Evolutionary conservation across 2,888 invertebrate species (phyloP), one percentile per base, ranked within the genome.

Genomic region (Altica lythri): DNA sequence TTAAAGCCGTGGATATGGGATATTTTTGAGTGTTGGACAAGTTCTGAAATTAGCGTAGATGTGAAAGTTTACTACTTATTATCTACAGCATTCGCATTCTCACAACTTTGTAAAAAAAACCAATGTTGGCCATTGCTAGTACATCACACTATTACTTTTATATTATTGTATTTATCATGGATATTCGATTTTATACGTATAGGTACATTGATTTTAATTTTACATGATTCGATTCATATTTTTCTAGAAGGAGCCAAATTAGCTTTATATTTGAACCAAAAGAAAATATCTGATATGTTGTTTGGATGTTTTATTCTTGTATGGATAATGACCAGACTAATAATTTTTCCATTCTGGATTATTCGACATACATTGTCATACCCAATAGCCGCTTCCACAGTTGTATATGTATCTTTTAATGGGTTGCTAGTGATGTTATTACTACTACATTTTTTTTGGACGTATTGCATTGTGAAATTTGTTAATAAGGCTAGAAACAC

Each of bases 1-100:
- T 17, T 37, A 10, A 47, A 37, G 17, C 37, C 37, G 2, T 47
- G 47, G 47, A n/a, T 34, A 6, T 46, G 45, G 45, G 5, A 47
- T 12, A 27, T 37, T 3, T 2, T 6, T 2, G n/a, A 35, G 5
- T 47, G 22, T 17, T 47, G 47, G 47, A 16, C 1, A 9, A 27
- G 37, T 17, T 17, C 13, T 12, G 37, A 25, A 8, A 13, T 25
- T 4, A 18, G n/a, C 6, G 8, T 5, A 9, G 37, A 16, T 4
- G 12, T 37, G 4, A 25, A 25, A 25, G 35, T 35, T 35, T 37
- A 47, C 10, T 35, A 27, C 17, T 10, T 14, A 4, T 10, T 47
- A 5, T 8, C 37, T 6, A 13, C 19, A 12, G n/a, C 25, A 16
- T 37, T 6, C n/a, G 35, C 35, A 12, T 14, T 13, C 4, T 22